Conservation (phyloP, 2,888 invertebrate genomes). For the Tholera decimalis region DNA sequence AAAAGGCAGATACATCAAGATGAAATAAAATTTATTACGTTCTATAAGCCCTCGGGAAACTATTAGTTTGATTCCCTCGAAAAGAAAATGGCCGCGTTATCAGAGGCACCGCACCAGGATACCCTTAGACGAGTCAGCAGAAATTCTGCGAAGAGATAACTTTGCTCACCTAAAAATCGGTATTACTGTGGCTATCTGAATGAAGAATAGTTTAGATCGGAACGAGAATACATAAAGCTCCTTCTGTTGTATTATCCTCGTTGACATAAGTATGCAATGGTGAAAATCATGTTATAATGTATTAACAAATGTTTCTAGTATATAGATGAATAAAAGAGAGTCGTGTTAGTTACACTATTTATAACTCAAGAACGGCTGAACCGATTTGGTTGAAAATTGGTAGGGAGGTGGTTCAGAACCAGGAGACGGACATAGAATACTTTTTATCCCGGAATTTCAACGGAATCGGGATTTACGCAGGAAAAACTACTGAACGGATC, state of each 20-base stretch:
- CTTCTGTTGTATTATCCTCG: neutral
- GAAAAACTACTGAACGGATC: too few species aligned
- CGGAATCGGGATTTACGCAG: too few species aligned
- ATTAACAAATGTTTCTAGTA: too few species aligned
- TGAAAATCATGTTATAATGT: too few species aligned
- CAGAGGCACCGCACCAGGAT: slow-evolving; percentile 67
- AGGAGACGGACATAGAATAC: too few species aligned
- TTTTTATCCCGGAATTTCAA: too few species aligned
- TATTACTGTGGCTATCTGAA: slow-evolving; percentile 43
- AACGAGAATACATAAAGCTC: neutral
- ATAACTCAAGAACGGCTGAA: too few species aligned
- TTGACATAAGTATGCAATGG: too few species aligned
- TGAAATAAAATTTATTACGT: slow-evolving; percentile 82
- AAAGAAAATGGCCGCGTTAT: slow-evolving; percentile 79
- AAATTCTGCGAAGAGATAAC: slow-evolving; percentile 68
- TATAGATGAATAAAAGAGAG: too few species aligned
- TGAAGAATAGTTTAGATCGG: slow-evolving; percentile 5
- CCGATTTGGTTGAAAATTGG: too few species aligned
- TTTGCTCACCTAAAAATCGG: slow-evolving; percentile 44
- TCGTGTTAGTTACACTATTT: too few species aligned
- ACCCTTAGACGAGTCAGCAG: slow-evolving; percentile 71
- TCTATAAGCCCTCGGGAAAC: slow-evolving; percentile 78
- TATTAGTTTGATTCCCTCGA: slow-evolving; percentile 82
- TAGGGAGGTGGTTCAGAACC: too few species aligned
- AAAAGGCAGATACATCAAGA: slow-evolving; percentile 81